A percentile compares a stretch with the other conserved stretches of the same genome.
These are phyloP conservation scores for Scotopteryx bipunctaria DNA, from an alignment of 2,888 invertebrate genomes.

Conservation along the genomic window DNA sequence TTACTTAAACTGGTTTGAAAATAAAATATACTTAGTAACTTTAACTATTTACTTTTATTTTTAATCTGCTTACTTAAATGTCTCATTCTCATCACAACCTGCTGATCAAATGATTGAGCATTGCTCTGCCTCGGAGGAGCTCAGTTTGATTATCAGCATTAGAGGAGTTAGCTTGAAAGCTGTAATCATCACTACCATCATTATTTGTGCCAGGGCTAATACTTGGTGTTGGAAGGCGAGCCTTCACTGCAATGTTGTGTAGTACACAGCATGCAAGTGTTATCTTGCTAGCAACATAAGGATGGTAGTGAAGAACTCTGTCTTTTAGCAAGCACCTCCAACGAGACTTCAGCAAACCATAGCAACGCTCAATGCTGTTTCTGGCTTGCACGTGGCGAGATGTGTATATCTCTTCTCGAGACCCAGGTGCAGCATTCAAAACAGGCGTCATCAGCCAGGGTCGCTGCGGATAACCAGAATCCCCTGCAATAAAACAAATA, in stretches of 20 bases:
- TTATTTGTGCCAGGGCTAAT: neutral
- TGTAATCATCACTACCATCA: constrained; percentile 2
- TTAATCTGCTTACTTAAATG: neutral
- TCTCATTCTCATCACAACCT: constrained; percentile 1
- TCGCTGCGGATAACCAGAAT: constrained; percentile 33
- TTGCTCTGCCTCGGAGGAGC: constrained; percentile 13
- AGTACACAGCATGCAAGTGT: constrained; percentile 37
- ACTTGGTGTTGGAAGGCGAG: constrained; percentile 15
- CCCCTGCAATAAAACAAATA: constrained; percentile 18
- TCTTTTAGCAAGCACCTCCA: constrained; percentile 38
- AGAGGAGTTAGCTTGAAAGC: constrained; percentile 3
- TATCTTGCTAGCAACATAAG: constrained; percentile 34
- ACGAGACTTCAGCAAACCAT: constrained; percentile 29
- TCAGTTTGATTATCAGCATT: constrained; percentile 5
- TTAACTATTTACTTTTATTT: neutral
- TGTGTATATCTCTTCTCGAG: constrained; percentile 35
- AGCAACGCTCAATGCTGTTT: constrained; percentile 37
- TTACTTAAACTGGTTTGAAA: neutral
- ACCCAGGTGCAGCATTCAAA: constrained; percentile 34
- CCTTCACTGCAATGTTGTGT: constrained; percentile 36
- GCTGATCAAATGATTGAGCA: constrained; percentile 9
- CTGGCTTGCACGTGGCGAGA: constrained; percentile 16
- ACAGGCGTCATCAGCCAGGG: constrained; percentile 36
- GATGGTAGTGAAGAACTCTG: constrained; percentile 37
- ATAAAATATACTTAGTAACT: neutral